Evolutionary conservation across 2,797 vertebrate species (phyloP).

Genomic region (Lacerta agilis): DNA sequence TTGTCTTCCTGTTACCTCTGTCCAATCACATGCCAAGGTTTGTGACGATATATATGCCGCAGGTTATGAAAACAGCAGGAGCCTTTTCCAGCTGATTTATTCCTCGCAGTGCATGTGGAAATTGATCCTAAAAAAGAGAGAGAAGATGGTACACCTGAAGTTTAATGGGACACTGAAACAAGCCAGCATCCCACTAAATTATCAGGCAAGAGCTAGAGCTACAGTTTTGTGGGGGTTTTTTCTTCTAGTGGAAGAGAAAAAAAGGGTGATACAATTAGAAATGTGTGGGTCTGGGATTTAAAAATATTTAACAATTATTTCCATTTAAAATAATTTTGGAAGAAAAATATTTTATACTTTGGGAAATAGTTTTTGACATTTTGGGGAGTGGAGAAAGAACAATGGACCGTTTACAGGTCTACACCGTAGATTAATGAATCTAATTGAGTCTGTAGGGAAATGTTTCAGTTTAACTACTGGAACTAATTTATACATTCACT

Average conservation of each 20-base stretch:
- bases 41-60: not conserved
- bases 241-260: slow-evolving; percentile 66
- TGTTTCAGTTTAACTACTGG: slow-evolving; percentile 97
- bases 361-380: slow-evolving; percentile 86
- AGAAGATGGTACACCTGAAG: slow-evolving; percentile 13
- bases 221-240: slow-evolving; percentile 52
- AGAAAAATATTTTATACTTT: slow-evolving; percentile 83
- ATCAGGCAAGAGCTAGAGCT: slow-evolving; percentile 62
- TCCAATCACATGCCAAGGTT: not conserved
- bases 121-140: slow-evolving; percentile 27
- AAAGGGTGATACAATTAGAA: slow-evolving; percentile 60
- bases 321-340: slow-evolving; percentile 82
- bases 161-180: slow-evolving; percentile 50
- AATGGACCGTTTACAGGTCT: slow-evolving; percentile 89
- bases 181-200: slow-evolving; percentile 67
- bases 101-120: slow-evolving; percentile 27
- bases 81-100: slow-evolving; percentile 24
- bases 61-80: slow-evolving; percentile 6
- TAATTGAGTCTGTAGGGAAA: slow-evolving; percentile 97
- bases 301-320: slow-evolving; percentile 78
- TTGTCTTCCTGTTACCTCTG: not conserved
- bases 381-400: slow-evolving; percentile 80
- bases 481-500: slow-evolving; percentile 98
- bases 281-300: slow-evolving; percentile 76
- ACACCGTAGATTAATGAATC: slow-evolving; percentile 95